phyloP scores from a whole-genome alignment of 1,140 invertebrate genomes.

The Elymnias hypermnestra region DNA sequence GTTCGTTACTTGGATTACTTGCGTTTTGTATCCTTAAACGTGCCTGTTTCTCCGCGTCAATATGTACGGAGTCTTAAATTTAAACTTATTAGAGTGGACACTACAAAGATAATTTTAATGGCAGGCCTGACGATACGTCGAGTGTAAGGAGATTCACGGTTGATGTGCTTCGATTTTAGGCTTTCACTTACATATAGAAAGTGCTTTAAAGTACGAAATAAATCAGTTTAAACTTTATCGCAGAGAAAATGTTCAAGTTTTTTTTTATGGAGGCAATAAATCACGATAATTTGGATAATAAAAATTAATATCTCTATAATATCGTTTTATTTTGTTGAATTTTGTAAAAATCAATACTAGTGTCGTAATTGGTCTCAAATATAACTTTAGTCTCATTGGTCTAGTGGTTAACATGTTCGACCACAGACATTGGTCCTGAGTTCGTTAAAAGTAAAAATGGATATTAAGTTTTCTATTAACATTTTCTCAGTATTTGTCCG shows the following conservation, averaged over 20 bases:
- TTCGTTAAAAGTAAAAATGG: no score
- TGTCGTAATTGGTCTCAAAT: no score
- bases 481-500: no score
- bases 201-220: slow-evolving; percentile 26
- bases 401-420: no score
- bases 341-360: no score
- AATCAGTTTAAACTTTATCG: slow-evolving; percentile 17
- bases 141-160: slow-evolving; percentile 36
- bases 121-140: slow-evolving; percentile 29
- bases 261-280: slow-evolving; percentile 9
- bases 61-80: slow-evolving; percentile 7
- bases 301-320: no score
- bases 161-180: slow-evolving; percentile 35
- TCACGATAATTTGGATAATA: not conserved
- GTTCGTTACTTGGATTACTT: no score
- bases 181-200: slow-evolving; percentile 35
- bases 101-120: slow-evolving; percentile 60
- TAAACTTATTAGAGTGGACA: slow-evolving; percentile 61
- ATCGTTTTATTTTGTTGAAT: no score
- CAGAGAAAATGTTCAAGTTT: slow-evolving; percentile 7
- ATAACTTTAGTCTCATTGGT: no score
- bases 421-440: no score
- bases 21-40: not conserved
- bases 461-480: no score
- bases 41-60: not conserved